Base-by-base conservation (phyloP, 2,888 invertebrate genomes). In the Clivina fossor region DNA sequence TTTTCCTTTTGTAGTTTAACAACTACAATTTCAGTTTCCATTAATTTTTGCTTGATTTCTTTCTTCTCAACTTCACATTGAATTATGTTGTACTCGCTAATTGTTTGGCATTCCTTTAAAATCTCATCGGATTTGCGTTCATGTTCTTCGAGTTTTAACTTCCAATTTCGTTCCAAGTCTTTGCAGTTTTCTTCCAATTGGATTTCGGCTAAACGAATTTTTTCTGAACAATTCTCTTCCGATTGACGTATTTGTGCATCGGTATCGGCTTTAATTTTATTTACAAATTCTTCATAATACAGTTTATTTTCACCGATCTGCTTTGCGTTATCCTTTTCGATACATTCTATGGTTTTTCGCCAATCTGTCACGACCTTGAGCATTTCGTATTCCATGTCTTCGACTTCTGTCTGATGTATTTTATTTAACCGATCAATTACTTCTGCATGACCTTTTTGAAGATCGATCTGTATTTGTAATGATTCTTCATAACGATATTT, bases 21-120 rank as follows among this genome's bases (percentile, higher is more conserved):
- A 44, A 68, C 67, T 57, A 74, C 69, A 32, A 68, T 67, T 15
- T 74, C 71, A 60, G 77, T 78, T 57, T 78, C 79, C 63, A 80
- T 79, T 18, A 78, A 58, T 64, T 80, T 79, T 59, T 75, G 73
- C 60, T 78, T 75, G 35, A 78, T 78, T 55, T 78, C 76, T 60
- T 78, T 78, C 56, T 79, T 80, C 63, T 80, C 80, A 19, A 78
- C 58, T 64, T 80, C 79, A 59, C 76, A 73, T 60, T 79, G 75
- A 38, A 78, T 78, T 4, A 80, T 72, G 61, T 73, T 78, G 51
- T 77, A 77, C 65, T 80, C 79, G 50, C 78, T 78, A 60, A 79
- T 74, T 55, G 76, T 75, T 65, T 80, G 78, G 22, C 78, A 78
- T 63, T 79, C 79, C 61, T 77, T 78, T 55, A 80, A 66, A 64